A percentile compares a stretch with the other conserved stretches of the same genome.
Conservation (phyloP, 2,888 invertebrate genomes). For the Drosophila parthenogenetica region DNA sequence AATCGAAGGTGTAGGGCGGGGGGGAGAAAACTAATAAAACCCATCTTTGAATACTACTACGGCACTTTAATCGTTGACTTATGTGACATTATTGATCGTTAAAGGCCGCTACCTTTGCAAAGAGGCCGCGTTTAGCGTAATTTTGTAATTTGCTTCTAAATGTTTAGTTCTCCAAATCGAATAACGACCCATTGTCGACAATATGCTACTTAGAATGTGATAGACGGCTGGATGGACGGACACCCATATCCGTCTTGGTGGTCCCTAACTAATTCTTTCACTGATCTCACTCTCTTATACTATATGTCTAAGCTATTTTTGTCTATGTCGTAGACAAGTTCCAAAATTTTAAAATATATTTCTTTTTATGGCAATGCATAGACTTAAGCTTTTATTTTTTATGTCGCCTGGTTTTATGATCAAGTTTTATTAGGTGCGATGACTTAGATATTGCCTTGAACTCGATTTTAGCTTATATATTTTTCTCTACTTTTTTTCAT, state of each 20-base stretch:
- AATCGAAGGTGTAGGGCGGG: conserved; percentile 1
- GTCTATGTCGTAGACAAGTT: conserved; percentile 34
- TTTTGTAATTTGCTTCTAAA: conserved; percentile 74
- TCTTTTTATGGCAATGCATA: conserved; percentile 60
- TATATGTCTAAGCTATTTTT: conserved; percentile 1
- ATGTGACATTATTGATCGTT: conserved; percentile 80
- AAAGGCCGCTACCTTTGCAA: conserved; percentile 60
- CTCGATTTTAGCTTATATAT: conserved; percentile 51
- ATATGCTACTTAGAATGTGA: conserved; percentile 70
- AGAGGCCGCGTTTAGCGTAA: conserved; percentile 68
- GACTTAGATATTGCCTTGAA: conserved; percentile 80
- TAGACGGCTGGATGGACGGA: conserved; percentile 7
- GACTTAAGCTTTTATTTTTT: conserved; percentile 69
- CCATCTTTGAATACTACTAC: conserved; percentile 49
- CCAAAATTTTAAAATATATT: conserved; percentile 44
- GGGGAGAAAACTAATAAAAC: conserved; percentile 42
- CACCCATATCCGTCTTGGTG: conserved; percentile 59
- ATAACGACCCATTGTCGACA: conserved; percentile 29
- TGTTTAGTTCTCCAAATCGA: conserved; percentile 20
- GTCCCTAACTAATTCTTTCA: conserved; percentile 38
- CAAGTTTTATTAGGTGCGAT: conserved; percentile 76
- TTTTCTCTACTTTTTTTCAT: background rate
- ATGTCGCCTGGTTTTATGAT: conserved; percentile 66
- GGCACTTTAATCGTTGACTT: conserved; percentile 74
- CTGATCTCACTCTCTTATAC: conserved; percentile 3